Conservation (phyloP, 2,797 vertebrate genomes). For the Nannoperca obscura region DNA sequence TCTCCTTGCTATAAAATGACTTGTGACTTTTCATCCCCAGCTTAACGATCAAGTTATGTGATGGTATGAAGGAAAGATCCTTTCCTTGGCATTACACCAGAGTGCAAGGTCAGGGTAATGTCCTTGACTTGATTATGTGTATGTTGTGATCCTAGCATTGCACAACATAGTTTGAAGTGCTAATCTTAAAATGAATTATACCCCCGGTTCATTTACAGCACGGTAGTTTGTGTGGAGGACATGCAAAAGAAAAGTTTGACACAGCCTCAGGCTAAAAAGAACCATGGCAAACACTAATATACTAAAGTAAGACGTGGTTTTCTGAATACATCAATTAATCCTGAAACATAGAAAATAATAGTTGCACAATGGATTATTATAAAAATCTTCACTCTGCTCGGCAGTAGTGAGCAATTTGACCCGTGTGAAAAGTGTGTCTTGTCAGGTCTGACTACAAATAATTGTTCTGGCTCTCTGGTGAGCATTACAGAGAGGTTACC, state of each 20-base stretch:
- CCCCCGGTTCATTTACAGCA: slow-evolving; percentile 27
- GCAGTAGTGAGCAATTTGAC: slow-evolving; percentile 7
- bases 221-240: slow-evolving; percentile 25
- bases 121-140: slow-evolving; percentile 52
- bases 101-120: slow-evolving; percentile 1
- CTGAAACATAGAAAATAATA: neutral
- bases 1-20: slow-evolving; percentile 37
- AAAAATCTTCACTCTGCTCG: neutral
- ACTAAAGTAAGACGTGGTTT: neutral
- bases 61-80: slow-evolving; percentile 36
- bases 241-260: slow-evolving; percentile 18
- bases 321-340: neutral
- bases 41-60: slow-evolving; percentile 39
- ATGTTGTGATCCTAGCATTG: slow-evolving; percentile 29
- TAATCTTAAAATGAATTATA: slow-evolving; percentile 48
- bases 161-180: slow-evolving; percentile 25
- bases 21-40: slow-evolving; percentile 34
- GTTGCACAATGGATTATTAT: neutral
- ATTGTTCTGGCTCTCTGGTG: slow-evolving; percentile 46
- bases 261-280: neutral
- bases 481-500: slow-evolving; percentile 49
- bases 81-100: slow-evolving; percentile 41
- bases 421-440: slow-evolving; percentile 41
- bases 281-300: neutral
- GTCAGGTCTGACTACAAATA: slow-evolving; percentile 46